Percentiles rank a stretch among this genome's conserved stretches.
phyloP scores from a whole-genome alignment of 2,113 vertebrate species.

The Paratilapia polleni region DNA sequence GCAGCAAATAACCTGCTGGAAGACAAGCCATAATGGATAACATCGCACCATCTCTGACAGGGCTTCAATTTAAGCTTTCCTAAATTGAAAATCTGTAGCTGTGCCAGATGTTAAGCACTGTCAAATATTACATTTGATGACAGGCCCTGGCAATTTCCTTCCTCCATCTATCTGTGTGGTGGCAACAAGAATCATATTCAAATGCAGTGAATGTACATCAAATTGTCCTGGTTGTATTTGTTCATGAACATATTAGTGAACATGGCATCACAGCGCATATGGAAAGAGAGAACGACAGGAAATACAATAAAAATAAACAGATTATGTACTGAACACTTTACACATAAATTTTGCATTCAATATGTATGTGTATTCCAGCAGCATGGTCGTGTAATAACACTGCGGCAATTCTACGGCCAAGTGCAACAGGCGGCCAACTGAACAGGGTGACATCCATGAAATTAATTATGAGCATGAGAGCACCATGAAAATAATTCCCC shows the following conservation, averaged over 20 bases:
- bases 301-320: not conserved
- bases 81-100: not conserved
- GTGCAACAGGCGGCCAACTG: not conserved
- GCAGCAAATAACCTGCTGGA: not conserved
- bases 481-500: constrained; percentile 20
- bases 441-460: constrained; percentile 19
- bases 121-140: not conserved
- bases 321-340: not conserved
- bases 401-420: constrained; percentile 4
- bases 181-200: not conserved
- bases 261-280: not conserved
- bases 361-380: not conserved
- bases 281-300: not conserved
- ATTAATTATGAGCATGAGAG: constrained; percentile 19
- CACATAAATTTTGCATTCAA: not conserved
- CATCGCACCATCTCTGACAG: not conserved
- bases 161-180: not conserved
- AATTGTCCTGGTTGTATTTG: not conserved
- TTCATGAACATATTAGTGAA: not conserved
- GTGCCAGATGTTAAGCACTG: not conserved
- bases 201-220: not conserved
- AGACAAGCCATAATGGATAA: not conserved
- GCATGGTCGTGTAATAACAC: not conserved
- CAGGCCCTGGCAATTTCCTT: not conserved
- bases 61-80: not conserved